These are phyloP conservation scores for Pomatorhinus ruficollis DNA, from an alignment of 2,113 vertebrate species.

Conservation along the genomic window DNA sequence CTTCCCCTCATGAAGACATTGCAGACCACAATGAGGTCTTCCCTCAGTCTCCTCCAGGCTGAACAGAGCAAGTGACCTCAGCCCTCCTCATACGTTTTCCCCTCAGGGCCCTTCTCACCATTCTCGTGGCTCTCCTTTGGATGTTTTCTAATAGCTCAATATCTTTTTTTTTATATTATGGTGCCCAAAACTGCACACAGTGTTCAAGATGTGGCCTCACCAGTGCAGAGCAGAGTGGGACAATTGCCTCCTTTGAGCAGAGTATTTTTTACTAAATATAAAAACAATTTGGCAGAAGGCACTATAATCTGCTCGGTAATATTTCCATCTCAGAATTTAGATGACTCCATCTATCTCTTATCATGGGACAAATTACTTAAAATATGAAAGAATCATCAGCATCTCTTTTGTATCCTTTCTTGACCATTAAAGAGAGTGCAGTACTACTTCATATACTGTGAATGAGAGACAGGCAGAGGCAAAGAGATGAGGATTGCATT, in stretches of 20 bases:
- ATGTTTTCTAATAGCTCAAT: background rate
- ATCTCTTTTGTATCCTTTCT: background rate
- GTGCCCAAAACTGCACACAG: background rate
- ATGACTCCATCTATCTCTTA: background rate
- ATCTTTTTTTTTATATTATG: background rate
- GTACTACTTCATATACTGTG: background rate
- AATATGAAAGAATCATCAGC: background rate
- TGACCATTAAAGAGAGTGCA: background rate
- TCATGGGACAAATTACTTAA: background rate
- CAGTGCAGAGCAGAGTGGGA: background rate
- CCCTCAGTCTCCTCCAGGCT: background rate
- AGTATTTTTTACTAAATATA: background rate
- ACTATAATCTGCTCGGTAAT: background rate
- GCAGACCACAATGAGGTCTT: background rate
- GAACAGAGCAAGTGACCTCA: background rate
- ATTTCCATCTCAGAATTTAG: background rate
- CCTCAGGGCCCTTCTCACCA: background rate
- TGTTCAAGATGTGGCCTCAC: background rate
- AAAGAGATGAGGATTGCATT: background rate
- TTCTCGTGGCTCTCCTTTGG: background rate
- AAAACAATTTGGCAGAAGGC: background rate
- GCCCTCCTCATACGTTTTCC: rapidly evolving
- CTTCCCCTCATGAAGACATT: background rate
- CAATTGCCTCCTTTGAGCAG: background rate
- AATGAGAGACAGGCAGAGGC: background rate